These are phyloP conservation scores for Phyllotreta cruciferae DNA, from an alignment of 2,888 invertebrate species.

Conservation along the genomic window DNA sequence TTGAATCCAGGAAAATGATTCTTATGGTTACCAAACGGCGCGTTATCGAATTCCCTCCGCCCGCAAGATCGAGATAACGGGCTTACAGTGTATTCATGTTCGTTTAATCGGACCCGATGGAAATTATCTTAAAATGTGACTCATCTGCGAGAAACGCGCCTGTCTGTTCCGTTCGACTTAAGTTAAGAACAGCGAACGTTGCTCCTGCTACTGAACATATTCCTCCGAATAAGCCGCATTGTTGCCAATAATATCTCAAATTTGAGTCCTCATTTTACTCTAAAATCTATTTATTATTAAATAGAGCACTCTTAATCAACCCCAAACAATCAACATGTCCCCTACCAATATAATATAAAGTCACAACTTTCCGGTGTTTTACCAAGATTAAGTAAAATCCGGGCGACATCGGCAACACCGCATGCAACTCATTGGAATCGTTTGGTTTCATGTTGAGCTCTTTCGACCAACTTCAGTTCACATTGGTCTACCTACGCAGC, in stretches of 20 bases:
- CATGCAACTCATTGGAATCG: slow-evolving; percentile 3
- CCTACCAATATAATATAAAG: too few relatives aligned
- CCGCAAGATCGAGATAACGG: background rate
- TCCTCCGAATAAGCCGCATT: background rate
- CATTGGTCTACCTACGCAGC: slow-evolving; percentile 34
- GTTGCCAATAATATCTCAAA: background rate
- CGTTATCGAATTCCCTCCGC: background rate
- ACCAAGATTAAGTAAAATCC: too few relatives aligned
- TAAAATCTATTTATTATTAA: too few relatives aligned
- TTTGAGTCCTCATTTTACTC: too few relatives aligned
- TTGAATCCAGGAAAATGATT: background rate
- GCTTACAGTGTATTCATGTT: background rate
- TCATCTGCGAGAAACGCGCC: slow-evolving; percentile 49
- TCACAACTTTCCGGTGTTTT: too few relatives aligned
- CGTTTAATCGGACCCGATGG: slow-evolving; percentile 37
- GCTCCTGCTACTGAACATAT: too few relatives aligned
- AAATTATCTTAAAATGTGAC: slow-evolving; percentile 46
- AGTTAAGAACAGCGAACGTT: slow-evolving; percentile 14
- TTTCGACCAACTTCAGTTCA: slow-evolving; percentile 23
- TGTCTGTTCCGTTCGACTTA: slow-evolving; percentile 23
- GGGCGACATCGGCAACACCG: slow-evolving; percentile 7
- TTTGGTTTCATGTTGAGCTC: slow-evolving; percentile 10
- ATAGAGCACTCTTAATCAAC: too few relatives aligned
- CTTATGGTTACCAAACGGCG: too few relatives aligned
- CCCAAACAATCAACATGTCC: too few relatives aligned